phyloP scores from a whole-genome alignment of 2,113 vertebrate genomes.

The Trichomycterus rosablanca region DNA sequence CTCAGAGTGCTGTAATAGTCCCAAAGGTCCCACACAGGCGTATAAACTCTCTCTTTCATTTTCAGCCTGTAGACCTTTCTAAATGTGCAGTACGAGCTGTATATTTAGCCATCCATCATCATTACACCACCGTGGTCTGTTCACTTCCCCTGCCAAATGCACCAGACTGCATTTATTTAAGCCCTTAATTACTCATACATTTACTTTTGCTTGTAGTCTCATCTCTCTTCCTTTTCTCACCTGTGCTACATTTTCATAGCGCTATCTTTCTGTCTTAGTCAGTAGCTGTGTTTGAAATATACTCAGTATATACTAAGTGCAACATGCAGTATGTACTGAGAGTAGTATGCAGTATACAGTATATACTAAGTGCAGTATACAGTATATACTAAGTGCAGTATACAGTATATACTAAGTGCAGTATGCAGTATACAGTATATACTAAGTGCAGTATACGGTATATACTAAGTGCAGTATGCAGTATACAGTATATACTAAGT shows the following conservation, averaged over 20 bases:
- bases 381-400: no score
- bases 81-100: slow-evolving; percentile 56
- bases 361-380: no score
- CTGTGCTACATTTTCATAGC: background rate
- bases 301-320: no score
- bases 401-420: no score
- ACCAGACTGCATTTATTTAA: slow-evolving; percentile 25
- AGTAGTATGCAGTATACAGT: no score
- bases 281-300: slow-evolving; percentile 2
- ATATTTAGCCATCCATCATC: slow-evolving; percentile 53
- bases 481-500: no score
- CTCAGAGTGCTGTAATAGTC: no score
- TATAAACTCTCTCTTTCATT: background rate
- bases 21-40: background rate
- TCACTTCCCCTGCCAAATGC: slow-evolving; percentile 4
- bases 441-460: no score
- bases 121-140: slow-evolving; percentile 18
- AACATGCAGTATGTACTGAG: no score
- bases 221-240: slow-evolving; percentile 9
- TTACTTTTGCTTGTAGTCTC: slow-evolving; percentile 18
- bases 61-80: slow-evolving; percentile 33
- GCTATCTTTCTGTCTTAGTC: background rate
- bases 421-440: no score
- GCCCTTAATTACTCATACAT: slow-evolving; percentile 29
- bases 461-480: no score